Evolutionary conservation across 2,888 invertebrate genomes (phyloP), one percentile per base, ranked within the genome.

Genomic region (Drosophila meridionalis): DNA sequence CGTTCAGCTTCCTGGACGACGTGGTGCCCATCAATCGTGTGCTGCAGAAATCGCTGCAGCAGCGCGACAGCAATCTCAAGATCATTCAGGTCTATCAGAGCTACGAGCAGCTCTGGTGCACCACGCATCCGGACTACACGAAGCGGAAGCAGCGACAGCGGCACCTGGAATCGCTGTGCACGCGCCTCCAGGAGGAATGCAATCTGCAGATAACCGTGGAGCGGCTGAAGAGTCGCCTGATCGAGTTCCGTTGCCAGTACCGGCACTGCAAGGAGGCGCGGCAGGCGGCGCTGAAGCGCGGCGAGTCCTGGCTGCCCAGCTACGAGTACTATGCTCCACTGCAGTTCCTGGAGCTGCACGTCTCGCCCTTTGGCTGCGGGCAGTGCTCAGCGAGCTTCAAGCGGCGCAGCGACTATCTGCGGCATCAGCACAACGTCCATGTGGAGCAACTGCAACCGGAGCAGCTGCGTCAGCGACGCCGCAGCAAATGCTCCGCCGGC

Each of bases 31-130:
- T 86, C 40, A 80, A 64, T 34, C 61, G 68, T 14, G 87, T 84
- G 69, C 62, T 90, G 6, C 87, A 88, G 12, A 89, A 90, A 56
- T 79, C 74, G 4, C 48, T 89, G 6, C 85, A 85, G 42, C 88
- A 84, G 36, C 77, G 88, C 2, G 82, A 87, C 6, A 82, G 71
- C 59, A 92, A 89, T 56, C 63, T 87, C 2, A 90, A 90, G 80
- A 89, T 92, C 38, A 92, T 92, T 4, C 70, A 82, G 20, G 80
- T 87, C 7, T 92, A 92, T 38, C 78, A 82, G 40, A 80, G 76
- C 40, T 73, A 86, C 38, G 85, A 88, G 12, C 92, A 92, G 55
- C 78, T 92, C 0, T 92, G 92, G 92, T 78, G 91, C 69, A 92
- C 90, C 3, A 71, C 78, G 12, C 82, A 91, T 72, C 75, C 82